Evolutionary conservation across 2,113 vertebrate genomes (phyloP), one percentile per base, ranked within the genome.

Genomic region (Plectropomus leopardus): DNA sequence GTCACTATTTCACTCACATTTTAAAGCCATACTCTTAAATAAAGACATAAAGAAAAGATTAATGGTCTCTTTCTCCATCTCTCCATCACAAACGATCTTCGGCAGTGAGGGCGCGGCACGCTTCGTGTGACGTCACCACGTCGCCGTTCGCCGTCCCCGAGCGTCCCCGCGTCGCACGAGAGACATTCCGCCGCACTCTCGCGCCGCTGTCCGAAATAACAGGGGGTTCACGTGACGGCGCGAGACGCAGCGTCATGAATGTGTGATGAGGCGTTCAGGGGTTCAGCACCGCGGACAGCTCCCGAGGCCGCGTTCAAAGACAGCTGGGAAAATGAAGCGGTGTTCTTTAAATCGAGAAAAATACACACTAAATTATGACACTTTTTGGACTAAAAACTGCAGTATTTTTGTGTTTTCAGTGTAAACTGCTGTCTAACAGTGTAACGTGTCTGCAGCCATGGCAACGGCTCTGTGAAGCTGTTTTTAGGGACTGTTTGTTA

Each of bases 251-350:
- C 5, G 19, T 59, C 16, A 13, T 21, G 40, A 21, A 67, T 30
- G 17, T 2, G 21, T 26, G 7, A 32, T 14, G 26, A 63, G 42
- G 4, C 40, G 23, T 51, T 54, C 48, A 34, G 10, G 40, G 13
- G 3, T 26, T 87, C 89, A 89, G 89, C 59, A 91, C 89, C 85
- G 64, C 21, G 89, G 87, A 85, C 77, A 91, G 87, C 85, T 59
- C 82, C 44, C 15, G 15, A 15, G 4, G 44, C 3, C 17, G 7
- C 85, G 0, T 89, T 87, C 60, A 79, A 0, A 0, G 0, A 2
- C 44, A 23, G 1, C 77, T 71, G 51, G 77, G 66, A 78, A 50
- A 48, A 14, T n/a, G n/a, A 3, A 1, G n/a, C 40, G 1, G 0
- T 19, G 13, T 32, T 3, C 10, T 10, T 9, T 7, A 24, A 11